A percentile compares a stretch with the other conserved stretches of the same genome.
Evolutionary conservation across 2,113 vertebrate species (phyloP).

Genomic region (Glaucomys volans): DNA sequence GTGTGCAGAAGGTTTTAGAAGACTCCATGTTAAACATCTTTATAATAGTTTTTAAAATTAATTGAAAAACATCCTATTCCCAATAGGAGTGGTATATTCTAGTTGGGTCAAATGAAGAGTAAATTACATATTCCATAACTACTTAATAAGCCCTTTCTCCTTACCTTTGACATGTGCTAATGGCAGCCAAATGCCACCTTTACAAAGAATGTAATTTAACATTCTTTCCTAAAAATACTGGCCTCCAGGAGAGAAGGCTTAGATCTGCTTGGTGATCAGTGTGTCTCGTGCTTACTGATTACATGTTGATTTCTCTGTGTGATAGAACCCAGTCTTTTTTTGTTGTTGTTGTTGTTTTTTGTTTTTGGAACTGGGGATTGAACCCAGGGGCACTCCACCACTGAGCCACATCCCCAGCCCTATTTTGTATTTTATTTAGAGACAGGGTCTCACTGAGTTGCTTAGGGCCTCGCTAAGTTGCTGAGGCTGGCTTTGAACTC

Average conservation of each 20-base stretch:
- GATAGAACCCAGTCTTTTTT: slow-evolving; percentile 37
- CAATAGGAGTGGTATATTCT: slow-evolving; percentile 31
- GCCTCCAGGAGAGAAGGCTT: slow-evolving; percentile 18
- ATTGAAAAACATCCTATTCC: slow-evolving; percentile 61
- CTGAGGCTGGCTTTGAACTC: too few species aligned
- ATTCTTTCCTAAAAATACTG: slow-evolving; percentile 55
- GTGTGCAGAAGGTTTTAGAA: slow-evolving; percentile 27
- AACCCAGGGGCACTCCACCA: too few species aligned
- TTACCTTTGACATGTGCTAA: slow-evolving; percentile 63
- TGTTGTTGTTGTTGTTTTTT: too few species aligned
- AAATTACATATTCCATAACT: slow-evolving; percentile 71
- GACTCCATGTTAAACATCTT: slow-evolving; percentile 23
- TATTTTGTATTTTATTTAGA: too few species aligned
- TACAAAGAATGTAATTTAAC: slow-evolving; percentile 46
- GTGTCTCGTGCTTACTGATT: not conserved
- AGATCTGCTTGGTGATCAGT: not conserved
- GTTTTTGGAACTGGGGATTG: too few species aligned
- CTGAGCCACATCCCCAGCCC: too few species aligned
- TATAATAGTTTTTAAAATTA: slow-evolving; percentile 69
- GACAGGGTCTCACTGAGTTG: too few species aligned
- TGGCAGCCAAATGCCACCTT: slow-evolving; percentile 56
- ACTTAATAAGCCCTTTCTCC: slow-evolving; percentile 70
- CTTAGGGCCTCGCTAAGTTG: too few species aligned
- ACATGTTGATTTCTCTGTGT: slow-evolving; percentile 42
- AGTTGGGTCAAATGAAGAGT: slow-evolving; percentile 59